phyloP scores from a whole-genome alignment of 1,140 invertebrate species.

The Zaprionus nigranus region DNA sequence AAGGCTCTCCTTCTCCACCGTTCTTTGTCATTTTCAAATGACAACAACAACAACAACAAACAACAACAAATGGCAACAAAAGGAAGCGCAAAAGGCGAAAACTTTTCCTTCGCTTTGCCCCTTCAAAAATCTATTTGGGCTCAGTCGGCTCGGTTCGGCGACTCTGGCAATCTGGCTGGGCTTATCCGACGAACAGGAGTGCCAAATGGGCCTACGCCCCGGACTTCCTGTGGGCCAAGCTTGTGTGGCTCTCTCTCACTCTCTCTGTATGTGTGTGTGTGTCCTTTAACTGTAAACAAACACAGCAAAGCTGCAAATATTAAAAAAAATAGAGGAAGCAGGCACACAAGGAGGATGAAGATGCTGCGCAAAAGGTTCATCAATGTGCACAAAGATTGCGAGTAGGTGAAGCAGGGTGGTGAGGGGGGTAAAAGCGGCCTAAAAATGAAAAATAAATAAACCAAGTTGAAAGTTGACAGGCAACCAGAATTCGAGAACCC shows the following conservation, averaged over 20 bases:
- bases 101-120: slow-evolving; percentile 32
- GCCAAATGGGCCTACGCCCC: slow-evolving; percentile 40
- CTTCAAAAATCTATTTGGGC: slow-evolving; percentile 48
- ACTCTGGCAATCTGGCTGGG: slow-evolving; percentile 23
- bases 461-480: slow-evolving; percentile 63
- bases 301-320: slow-evolving; percentile 58
- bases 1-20: not conserved
- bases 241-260: not conserved
- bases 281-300: slow-evolving; percentile 60
- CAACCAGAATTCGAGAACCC: slow-evolving; percentile 41
- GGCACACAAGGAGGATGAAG: slow-evolving; percentile 3
- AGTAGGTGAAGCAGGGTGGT: too few species aligned
- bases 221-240: slow-evolving; percentile 41
- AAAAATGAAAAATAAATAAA: slow-evolving; percentile 69
- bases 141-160: not conserved
- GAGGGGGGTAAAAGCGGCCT: slow-evolving; percentile 16
- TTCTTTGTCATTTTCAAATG: slow-evolving; percentile 3
- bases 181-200: slow-evolving; percentile 41
- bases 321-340: slow-evolving; percentile 32
- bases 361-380: slow-evolving; percentile 53
- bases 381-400: slow-evolving; percentile 48
- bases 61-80: slow-evolving; percentile 38
- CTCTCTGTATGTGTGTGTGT: slow-evolving; percentile 15
- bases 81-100: slow-evolving; percentile 41
- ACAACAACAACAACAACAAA: slow-evolving; percentile 45